Evolutionary conservation across 2,113 vertebrate genomes (phyloP).

Genomic region (Dasyornis broadbenti): DNA sequence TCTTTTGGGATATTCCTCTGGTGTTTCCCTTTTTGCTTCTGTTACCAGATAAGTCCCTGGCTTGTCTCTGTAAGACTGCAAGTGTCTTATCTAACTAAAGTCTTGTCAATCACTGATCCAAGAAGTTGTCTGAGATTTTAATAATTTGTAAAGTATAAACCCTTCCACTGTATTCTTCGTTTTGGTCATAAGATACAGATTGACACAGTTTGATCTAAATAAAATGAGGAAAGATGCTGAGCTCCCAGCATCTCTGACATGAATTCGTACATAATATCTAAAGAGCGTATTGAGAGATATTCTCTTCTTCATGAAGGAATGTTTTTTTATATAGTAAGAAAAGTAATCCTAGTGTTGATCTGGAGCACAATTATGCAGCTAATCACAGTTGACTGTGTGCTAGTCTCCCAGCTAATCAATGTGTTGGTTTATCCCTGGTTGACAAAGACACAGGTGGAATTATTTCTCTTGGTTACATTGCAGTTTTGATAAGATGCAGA

Average conservation of each 20-base stretch:
- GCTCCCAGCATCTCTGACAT: not conserved
- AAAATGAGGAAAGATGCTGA: not conserved
- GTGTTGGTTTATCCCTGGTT: not conserved
- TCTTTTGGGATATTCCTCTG: not conserved
- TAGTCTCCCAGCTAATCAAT: not conserved
- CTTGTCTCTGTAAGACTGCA: not conserved
- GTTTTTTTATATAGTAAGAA: not conserved
- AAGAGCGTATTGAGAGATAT: not conserved
- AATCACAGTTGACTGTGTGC: not conserved
- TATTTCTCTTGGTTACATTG: not conserved
- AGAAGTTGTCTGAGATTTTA: not conserved
- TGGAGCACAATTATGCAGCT: not conserved
- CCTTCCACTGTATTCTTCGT: not conserved
- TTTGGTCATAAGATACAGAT: not conserved
- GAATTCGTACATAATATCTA: not conserved
- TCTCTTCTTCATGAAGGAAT: not conserved
- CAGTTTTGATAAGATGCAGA: not conserved
- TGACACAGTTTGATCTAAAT: not conserved
- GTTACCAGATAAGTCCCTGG: not conserved
- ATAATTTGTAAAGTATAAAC: not conserved
- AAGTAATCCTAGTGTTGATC: not conserved
- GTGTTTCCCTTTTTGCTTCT: not conserved
- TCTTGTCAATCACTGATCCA: not conserved
- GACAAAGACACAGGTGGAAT: not conserved
- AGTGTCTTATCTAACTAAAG: not conserved